Conservation (phyloP, 2,113 vertebrate genomes). For the Peromyscus maniculatus region DNA sequence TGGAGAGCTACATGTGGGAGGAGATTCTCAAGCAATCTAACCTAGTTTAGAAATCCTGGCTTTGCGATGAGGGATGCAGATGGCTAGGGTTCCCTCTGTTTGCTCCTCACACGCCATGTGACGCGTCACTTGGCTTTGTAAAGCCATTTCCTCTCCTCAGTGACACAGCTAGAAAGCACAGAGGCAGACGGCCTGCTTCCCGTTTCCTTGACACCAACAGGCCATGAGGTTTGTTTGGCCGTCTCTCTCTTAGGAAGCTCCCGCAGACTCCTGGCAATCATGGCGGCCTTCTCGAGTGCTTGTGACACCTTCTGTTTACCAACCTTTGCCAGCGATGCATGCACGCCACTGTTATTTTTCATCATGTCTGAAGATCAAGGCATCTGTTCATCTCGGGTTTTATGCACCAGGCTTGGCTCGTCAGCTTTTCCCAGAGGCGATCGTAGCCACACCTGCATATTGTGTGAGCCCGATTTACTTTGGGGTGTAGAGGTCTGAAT, state of each 20-base stretch:
- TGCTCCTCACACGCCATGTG: background rate
- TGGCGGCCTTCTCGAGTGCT: background rate
- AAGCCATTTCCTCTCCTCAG: slow-evolving; percentile 43
- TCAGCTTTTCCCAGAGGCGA: background rate
- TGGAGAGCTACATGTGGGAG: background rate
- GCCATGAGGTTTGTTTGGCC: background rate
- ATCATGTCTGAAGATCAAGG: slow-evolving; percentile 11
- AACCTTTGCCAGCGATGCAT: background rate
- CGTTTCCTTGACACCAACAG: background rate
- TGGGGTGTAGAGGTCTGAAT: background rate
- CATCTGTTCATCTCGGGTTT: slow-evolving; percentile 28
- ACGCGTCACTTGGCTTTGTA: background rate
- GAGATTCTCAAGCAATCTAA: slow-evolving; percentile 26
- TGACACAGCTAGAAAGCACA: background rate
- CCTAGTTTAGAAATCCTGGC: slow-evolving; percentile 34
- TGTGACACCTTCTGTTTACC: slow-evolving; percentile 13
- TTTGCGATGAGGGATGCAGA: background rate
- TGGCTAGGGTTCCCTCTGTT: background rate
- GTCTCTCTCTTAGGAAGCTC: slow-evolving; percentile 7
- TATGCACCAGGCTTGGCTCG: background rate
- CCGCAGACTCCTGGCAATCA: background rate
- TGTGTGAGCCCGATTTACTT: slow-evolving; percentile 32
- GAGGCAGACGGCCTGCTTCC: background rate
- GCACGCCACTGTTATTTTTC: background rate
- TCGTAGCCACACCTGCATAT: background rate